A percentile compares a stretch with the other conserved stretches of the same genome.
These are phyloP conservation scores for Pseudotriccus pelzelni DNA, from an alignment of 2,797 vertebrate genomes.

Conservation along the genomic window DNA sequence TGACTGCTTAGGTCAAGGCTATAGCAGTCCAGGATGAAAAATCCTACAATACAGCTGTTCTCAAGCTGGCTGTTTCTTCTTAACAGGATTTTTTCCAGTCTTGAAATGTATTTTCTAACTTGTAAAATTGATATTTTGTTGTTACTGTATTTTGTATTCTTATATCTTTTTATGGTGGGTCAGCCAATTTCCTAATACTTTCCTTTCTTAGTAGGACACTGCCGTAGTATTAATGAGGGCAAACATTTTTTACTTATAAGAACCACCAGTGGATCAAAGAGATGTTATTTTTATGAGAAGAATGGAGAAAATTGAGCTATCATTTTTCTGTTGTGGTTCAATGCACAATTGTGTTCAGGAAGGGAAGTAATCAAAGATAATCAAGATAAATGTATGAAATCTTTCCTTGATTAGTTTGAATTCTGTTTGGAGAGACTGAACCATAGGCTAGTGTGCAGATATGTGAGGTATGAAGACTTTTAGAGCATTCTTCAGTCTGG, in stretches of 20 bases:
- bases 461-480: background rate
- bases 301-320: background rate
- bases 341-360: background rate
- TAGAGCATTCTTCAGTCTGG: background rate
- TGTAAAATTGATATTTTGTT: background rate
- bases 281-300: background rate
- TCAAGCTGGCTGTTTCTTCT: background rate
- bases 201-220: background rate
- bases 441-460: background rate
- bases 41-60: background rate
- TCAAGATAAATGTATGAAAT: background rate
- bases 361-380: background rate
- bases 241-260: background rate
- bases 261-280: background rate
- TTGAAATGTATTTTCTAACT: background rate
- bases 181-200: background rate
- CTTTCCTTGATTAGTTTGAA: background rate
- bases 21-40: background rate
- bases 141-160: background rate
- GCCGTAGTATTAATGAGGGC: background rate
- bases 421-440: background rate
- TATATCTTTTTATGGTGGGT: background rate
- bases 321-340: background rate
- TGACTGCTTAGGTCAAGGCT: background rate
- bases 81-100: background rate